These are phyloP conservation scores for Ornithorhynchus anatinus DNA, from an alignment of 2,113 vertebrate species.

Conservation along the genomic window DNA sequence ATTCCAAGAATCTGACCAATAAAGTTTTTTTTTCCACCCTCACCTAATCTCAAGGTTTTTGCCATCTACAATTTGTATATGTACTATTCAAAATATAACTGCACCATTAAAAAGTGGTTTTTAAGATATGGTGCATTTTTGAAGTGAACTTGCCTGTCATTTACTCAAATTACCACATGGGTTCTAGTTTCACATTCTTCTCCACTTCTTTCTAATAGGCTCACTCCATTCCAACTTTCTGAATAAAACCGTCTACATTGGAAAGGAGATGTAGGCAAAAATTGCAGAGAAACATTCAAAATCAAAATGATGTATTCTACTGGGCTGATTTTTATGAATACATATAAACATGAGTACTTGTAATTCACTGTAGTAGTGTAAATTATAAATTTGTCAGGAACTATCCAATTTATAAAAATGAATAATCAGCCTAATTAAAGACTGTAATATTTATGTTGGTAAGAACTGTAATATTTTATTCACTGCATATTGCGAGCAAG, in stretches of 20 bases:
- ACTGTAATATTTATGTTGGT: slow-evolving; percentile 9
- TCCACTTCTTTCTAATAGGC: neutral
- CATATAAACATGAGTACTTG: neutral
- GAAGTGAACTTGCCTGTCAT: neutral
- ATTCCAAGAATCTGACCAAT: no score
- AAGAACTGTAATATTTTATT: slow-evolving; percentile 17
- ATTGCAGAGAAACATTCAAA: neutral
- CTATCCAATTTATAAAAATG: neutral
- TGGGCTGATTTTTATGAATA: neutral
- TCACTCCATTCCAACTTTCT: neutral
- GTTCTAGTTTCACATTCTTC: neutral
- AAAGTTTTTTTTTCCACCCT: no score
- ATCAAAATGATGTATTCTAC: neutral
- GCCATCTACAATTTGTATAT: no score
- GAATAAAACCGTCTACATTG: neutral
- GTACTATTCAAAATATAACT: no score
- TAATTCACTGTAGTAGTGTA: neutral
- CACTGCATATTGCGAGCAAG: neutral
- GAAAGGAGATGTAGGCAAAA: neutral
- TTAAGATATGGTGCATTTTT: no score
- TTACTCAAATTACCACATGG: neutral
- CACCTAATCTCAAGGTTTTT: no score
- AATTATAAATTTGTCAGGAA: neutral
- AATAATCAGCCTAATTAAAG: slow-evolving; percentile 21
- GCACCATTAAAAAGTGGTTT: no score